phyloP scores from a whole-genome alignment of 2,797 vertebrate species.

The Thalassophryne amazonica region DNA sequence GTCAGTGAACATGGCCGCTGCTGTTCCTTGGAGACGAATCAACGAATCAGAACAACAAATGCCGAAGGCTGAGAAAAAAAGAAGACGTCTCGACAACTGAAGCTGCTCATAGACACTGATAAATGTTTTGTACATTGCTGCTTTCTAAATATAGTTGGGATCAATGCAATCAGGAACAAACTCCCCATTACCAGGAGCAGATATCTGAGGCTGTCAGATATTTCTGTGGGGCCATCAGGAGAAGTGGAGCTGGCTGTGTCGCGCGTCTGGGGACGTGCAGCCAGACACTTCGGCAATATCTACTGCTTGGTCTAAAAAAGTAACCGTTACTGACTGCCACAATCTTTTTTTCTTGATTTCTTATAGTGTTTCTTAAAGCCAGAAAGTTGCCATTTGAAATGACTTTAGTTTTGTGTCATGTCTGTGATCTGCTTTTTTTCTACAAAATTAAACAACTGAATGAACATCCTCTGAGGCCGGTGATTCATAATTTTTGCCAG shows the following conservation, averaged over 20 bases:
- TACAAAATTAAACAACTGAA: no score
- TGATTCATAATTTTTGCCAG: no score
- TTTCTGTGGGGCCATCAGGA: slow-evolving; percentile 34
- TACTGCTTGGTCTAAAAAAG: no score
- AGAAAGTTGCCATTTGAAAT: no score
- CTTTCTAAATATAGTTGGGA: slow-evolving; percentile 64
- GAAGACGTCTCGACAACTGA: slow-evolving; percentile 17
- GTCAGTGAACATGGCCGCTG: slow-evolving; percentile 11
- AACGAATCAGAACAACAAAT: slow-evolving; percentile 11
- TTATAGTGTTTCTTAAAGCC: no score
- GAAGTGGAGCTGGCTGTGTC: slow-evolving; percentile 35
- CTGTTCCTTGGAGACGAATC: slow-evolving; percentile 24
- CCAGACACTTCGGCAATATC: slow-evolving; percentile 20
- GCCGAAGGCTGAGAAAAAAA: slow-evolving; percentile 4
- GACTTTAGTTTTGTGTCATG: no score
- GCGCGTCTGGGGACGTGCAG: slow-evolving; percentile 11
- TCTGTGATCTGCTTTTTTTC: no score
- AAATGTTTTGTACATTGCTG: slow-evolving; percentile 40
- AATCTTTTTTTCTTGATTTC: no score
- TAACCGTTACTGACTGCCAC: no score
- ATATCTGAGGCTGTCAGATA: slow-evolving; percentile 46
- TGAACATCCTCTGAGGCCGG: no score
- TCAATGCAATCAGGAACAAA: slow-evolving; percentile 62
- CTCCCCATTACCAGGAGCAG: slow-evolving; percentile 41
- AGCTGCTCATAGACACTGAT: slow-evolving; percentile 38